These are phyloP conservation scores for Simalia tracyae DNA, from an alignment of 2,797 vertebrate genomes.

Conservation along the genomic window DNA sequence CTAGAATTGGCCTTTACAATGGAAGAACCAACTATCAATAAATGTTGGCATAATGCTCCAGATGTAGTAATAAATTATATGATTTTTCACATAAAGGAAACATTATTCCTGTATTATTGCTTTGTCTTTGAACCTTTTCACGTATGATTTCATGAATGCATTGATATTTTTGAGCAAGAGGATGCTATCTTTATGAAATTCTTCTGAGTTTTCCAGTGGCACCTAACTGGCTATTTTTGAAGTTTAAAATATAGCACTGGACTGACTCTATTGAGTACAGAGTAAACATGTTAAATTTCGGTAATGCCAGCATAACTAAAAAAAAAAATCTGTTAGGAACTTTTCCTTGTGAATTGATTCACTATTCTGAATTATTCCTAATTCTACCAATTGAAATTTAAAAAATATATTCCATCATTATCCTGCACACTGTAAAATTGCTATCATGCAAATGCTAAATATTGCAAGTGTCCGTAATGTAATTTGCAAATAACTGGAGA, in stretches of 20 bases:
- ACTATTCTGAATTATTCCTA: not conserved
- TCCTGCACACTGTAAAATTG: conserved; percentile 23
- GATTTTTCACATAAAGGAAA: not conserved
- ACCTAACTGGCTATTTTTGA: not conserved
- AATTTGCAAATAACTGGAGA: not conserved
- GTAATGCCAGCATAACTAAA: not conserved
- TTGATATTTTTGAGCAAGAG: not conserved
- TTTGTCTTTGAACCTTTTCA: not conserved
- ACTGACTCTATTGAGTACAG: not conserved
- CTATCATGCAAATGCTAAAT: conserved; percentile 36
- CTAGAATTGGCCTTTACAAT: not conserved
- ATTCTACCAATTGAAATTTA: not conserved
- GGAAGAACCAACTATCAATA: not conserved
- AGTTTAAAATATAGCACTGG: not conserved
- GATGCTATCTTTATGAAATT: not conserved
- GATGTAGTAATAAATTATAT: not conserved
- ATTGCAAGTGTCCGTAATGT: conserved; percentile 38
- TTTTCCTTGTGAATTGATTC: not conserved
- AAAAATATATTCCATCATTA: not conserved
- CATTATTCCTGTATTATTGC: too few species aligned
- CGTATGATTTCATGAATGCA: too few species aligned
- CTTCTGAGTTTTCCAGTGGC: not conserved
- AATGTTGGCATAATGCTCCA: not conserved
- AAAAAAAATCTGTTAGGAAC: not conserved
- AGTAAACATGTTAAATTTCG: not conserved